Evolutionary conservation across 2,797 vertebrate genomes (phyloP).

Genomic region (Pseudochirops cupreus): DNA sequence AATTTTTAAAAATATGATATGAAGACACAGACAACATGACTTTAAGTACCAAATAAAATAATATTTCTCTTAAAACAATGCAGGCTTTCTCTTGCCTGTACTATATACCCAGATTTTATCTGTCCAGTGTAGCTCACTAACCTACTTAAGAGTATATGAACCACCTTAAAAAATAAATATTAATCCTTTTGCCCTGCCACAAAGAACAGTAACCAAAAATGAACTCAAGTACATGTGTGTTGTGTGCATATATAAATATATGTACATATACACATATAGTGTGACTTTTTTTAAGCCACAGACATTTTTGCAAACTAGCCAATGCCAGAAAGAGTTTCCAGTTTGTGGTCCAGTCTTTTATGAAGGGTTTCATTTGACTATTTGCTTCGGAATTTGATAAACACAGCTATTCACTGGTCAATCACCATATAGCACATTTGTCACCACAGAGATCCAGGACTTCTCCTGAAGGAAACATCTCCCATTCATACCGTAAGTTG

Average conservation of each 20-base stretch:
- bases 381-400: conserved; percentile 76
- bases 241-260: conserved; percentile 34
- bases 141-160: neutral
- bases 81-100: neutral
- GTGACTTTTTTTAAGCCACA: conserved; percentile 45
- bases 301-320: conserved; percentile 46
- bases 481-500: neutral
- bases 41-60: conserved; percentile 4
- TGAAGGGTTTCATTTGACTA: conserved; percentile 62
- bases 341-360: conserved; percentile 64
- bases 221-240: neutral
- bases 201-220: conserved; percentile 23
- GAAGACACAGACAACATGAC: neutral
- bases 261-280: neutral
- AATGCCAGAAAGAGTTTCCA: conserved; percentile 51
- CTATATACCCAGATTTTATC: neutral
- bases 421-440: conserved; percentile 41
- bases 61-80: neutral
- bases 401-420: conserved; percentile 66
- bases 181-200: neutral
- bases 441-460: conserved; percentile 50
- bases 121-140: neutral
- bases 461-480: conserved; percentile 37
- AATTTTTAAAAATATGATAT: neutral
- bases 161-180: neutral